These are phyloP conservation scores for Daubentonia madagascariensis DNA, from an alignment of 2,113 vertebrate species.

Conservation along the genomic window DNA sequence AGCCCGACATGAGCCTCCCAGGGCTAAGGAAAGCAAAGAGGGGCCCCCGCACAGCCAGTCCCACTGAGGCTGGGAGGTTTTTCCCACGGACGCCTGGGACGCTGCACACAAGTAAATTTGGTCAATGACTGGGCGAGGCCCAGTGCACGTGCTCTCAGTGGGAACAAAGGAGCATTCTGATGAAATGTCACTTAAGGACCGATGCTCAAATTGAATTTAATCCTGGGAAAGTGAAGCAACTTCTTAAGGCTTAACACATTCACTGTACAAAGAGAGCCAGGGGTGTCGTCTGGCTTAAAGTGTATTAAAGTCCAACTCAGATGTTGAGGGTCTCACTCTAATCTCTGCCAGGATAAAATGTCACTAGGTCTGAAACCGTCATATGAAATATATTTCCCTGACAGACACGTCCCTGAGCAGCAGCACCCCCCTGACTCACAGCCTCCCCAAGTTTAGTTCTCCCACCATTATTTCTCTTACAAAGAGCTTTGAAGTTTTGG, in stretches of 20 bases:
- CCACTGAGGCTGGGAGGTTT: background rate
- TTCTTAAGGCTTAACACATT: no score
- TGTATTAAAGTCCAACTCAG: background rate
- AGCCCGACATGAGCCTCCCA: background rate
- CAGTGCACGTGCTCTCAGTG: accelerated
- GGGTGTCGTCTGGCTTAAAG: background rate
- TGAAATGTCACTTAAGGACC: background rate
- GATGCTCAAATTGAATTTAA: background rate
- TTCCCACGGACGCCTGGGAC: accelerated
- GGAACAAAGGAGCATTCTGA: background rate
- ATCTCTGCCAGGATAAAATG: background rate
- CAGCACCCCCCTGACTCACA: background rate
- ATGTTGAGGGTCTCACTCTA: background rate
- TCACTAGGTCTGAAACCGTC: background rate
- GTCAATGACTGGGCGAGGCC: background rate
- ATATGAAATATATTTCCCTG: background rate
- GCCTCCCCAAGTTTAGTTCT: background rate
- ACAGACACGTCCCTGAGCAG: no score
- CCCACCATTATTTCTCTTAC: no score
- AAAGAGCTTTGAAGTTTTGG: background rate
- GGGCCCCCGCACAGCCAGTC: accelerated
- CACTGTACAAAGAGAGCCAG: background rate
- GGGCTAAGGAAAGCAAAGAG: background rate
- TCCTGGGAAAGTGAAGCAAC: accelerated
- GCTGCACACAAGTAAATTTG: no score